Evolutionary conservation across 2,797 vertebrate species (phyloP).

Genomic region (Tauraco hartlaubi): DNA sequence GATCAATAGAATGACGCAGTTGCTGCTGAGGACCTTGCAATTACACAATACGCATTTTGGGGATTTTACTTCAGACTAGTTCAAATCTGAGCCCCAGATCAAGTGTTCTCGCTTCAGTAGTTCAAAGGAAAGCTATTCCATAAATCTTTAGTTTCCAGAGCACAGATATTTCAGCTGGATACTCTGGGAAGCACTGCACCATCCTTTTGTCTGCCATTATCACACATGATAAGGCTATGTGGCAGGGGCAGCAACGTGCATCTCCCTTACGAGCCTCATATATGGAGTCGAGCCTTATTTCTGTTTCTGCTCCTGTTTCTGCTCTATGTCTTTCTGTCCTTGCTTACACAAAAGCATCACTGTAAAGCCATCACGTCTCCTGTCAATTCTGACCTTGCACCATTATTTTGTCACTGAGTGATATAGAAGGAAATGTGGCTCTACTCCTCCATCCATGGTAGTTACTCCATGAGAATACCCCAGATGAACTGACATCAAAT

Average conservation of each 20-base stretch:
- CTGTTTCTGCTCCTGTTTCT: background rate
- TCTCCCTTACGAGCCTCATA: background rate
- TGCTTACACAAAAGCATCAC: background rate
- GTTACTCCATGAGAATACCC: background rate
- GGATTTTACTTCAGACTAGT: background rate
- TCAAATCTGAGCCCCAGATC: background rate
- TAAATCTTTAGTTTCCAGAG: background rate
- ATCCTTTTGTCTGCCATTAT: background rate
- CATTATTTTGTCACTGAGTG: background rate
- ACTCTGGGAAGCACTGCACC: background rate
- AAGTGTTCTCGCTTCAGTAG: background rate
- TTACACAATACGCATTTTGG: background rate
- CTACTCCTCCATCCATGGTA: background rate
- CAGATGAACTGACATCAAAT: background rate
- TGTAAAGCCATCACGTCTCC: background rate
- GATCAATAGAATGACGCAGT: background rate
- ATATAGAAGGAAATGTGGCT: background rate
- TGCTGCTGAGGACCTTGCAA: background rate
- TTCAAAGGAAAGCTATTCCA: background rate
- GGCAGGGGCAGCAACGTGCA: background rate
- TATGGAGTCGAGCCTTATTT: background rate
- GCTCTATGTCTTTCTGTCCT: background rate
- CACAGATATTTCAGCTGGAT: background rate
- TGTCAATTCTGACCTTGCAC: background rate
- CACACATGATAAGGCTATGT: background rate